A percentile compares a stretch with the other conserved stretches of the same genome.
These are phyloP conservation scores for Glareola pratincola DNA, from an alignment of 2,113 vertebrate genomes.

Conservation along the genomic window DNA sequence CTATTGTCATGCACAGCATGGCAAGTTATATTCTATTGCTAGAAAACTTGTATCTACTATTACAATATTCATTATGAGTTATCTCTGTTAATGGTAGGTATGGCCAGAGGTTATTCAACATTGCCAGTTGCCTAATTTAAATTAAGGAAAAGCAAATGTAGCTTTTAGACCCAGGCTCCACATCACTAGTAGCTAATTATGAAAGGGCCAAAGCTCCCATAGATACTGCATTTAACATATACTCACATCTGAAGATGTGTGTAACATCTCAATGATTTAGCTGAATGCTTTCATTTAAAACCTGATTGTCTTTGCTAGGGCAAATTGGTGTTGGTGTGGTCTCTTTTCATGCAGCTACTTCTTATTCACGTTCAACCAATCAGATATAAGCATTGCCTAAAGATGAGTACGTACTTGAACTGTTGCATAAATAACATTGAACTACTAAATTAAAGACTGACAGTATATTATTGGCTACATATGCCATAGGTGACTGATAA, in stretches of 20 bases:
- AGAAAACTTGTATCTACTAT: neutral
- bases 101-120: neutral
- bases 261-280: neutral
- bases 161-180: neutral
- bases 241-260: neutral
- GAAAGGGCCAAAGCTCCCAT: neutral
- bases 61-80: neutral
- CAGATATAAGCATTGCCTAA: neutral
- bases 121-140: neutral
- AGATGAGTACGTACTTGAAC: neutral
- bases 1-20: accelerated
- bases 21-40: neutral
- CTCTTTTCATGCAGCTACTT: neutral
- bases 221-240: neutral
- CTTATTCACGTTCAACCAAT: neutral
- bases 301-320: neutral
- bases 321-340: neutral
- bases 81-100: neutral
- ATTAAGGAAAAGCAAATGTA: neutral
- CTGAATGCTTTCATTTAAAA: neutral
- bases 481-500: neutral
- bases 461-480: neutral
- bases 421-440: neutral
- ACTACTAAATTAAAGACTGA: neutral
- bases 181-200: neutral